phyloP scores from a whole-genome alignment of 2,888 invertebrate genomes.

The Ctenicera cuprea region DNA sequence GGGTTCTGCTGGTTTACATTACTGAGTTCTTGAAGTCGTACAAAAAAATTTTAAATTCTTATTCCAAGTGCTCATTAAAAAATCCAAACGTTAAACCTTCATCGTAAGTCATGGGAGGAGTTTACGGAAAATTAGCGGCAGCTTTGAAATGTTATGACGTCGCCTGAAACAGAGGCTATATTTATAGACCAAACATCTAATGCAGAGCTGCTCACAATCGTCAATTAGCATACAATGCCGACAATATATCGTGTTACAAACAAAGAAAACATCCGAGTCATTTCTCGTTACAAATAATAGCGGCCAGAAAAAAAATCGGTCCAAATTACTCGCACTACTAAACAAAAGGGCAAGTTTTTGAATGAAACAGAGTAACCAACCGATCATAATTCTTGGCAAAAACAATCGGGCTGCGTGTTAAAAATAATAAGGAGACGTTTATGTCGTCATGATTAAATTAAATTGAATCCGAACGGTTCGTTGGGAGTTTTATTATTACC shows the following conservation, averaged over 20 bases:
- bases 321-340: constrained; percentile 14
- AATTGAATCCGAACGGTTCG: not conserved
- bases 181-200: constrained; percentile 38
- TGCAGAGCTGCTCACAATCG: constrained; percentile 38
- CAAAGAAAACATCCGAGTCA: constrained; percentile 29
- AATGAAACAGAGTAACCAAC: not conserved
- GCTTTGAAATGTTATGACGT: constrained; percentile 37
- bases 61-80: too few relatives aligned
- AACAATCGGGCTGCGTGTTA: not conserved
- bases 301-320: constrained; percentile 1
- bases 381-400: not conserved
- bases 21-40: too few relatives aligned
- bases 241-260: constrained; percentile 25
- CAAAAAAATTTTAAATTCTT: too few relatives aligned
- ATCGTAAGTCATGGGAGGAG: not conserved
- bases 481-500: not conserved
- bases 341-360: constrained; percentile 1
- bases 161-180: constrained; percentile 19
- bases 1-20: too few relatives aligned
- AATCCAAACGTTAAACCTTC: too few relatives aligned
- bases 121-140: constrained; percentile 15
- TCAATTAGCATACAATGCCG: constrained; percentile 48
- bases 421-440: constrained; percentile 3
- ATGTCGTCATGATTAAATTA: constrained; percentile 9
- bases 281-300: constrained; percentile 17